These are phyloP conservation scores for Syngnathoides biaculeatus DNA, from an alignment of 2,113 vertebrate genomes.

Conservation along the genomic window DNA sequence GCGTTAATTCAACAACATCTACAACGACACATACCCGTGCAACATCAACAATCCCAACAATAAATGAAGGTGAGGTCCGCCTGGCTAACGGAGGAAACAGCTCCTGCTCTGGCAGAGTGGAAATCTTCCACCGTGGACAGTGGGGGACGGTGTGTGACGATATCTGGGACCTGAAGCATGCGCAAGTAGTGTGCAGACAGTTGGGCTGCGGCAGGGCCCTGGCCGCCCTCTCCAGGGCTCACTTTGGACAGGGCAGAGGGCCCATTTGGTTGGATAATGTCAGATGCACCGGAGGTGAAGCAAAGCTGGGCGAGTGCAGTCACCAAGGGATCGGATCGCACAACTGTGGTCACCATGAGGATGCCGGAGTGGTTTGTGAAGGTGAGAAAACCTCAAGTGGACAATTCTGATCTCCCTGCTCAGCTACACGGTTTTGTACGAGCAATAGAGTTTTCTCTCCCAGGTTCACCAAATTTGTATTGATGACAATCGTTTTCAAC, in stretches of 20 bases:
- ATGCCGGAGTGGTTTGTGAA: conserved; percentile 51
- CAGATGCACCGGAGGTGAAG: neutral
- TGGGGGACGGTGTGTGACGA: conserved; percentile 62
- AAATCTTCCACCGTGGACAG: conserved; percentile 41
- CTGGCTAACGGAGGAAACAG: conserved; percentile 32
- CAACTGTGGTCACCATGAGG: conserved; percentile 41
- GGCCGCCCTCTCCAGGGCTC: neutral
- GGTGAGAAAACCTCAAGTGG: conserved; percentile 13
- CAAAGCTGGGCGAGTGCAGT: conserved; percentile 22
- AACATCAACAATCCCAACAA: neutral
- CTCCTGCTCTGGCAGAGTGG: conserved; percentile 51
- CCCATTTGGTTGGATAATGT: conserved; percentile 57
- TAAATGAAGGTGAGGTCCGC: conserved; percentile 20
- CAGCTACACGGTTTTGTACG: neutral
- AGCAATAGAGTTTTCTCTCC: no score
- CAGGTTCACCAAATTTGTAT: no score
- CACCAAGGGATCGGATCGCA: conserved; percentile 36
- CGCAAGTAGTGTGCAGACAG: conserved; percentile 58
- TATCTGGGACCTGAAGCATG: conserved; percentile 20
- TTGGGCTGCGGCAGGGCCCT: conserved; percentile 44
- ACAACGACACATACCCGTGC: neutral
- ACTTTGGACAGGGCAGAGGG: conserved; percentile 38
- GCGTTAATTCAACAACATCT: neutral
- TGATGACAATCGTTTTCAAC: no score
- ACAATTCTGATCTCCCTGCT: neutral